Evolutionary conservation across 2,113 vertebrate species (phyloP).

Genomic region (Anthoscopus minutus): DNA sequence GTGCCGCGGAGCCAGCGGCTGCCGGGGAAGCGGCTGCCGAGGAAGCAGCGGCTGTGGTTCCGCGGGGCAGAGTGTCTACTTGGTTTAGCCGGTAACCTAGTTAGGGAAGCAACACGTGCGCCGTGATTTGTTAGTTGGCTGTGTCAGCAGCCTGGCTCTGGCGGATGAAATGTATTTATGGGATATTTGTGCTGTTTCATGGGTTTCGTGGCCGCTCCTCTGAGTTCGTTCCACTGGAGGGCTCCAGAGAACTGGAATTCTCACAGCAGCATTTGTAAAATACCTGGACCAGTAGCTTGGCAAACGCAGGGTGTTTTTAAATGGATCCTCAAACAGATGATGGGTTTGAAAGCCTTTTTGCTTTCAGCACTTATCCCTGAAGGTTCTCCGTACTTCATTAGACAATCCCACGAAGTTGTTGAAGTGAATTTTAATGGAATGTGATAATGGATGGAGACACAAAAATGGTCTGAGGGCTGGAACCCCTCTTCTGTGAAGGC

Average conservation of each 20-base stretch:
- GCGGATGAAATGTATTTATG: neutral
- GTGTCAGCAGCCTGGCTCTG: neutral
- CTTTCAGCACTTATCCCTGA: neutral
- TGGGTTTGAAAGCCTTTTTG: neutral
- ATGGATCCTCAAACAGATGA: too few relatives aligned
- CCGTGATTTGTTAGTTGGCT: neutral
- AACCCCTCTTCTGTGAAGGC: accelerated
- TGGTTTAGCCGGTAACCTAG: accelerated
- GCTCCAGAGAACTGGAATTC: neutral
- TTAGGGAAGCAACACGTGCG: neutral
- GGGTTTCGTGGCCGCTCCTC: neutral
- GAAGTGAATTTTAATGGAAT: neutral
- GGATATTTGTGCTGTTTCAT: neutral
- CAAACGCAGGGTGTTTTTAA: neutral
- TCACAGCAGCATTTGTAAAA: accelerated
- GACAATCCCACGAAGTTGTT: neutral
- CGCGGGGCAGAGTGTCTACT: accelerated
- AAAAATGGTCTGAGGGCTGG: neutral
- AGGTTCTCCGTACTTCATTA: neutral
- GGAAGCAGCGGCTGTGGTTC: accelerated
- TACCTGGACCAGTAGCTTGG: neutral
- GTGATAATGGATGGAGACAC: neutral
- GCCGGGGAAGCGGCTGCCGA: too few relatives aligned
- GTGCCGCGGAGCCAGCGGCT: neutral
- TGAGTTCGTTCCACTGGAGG: neutral